Evolutionary conservation across 2,888 invertebrate genomes (phyloP), one percentile per base, ranked within the genome.

Genomic region (Drosophila subquinaria): DNA sequence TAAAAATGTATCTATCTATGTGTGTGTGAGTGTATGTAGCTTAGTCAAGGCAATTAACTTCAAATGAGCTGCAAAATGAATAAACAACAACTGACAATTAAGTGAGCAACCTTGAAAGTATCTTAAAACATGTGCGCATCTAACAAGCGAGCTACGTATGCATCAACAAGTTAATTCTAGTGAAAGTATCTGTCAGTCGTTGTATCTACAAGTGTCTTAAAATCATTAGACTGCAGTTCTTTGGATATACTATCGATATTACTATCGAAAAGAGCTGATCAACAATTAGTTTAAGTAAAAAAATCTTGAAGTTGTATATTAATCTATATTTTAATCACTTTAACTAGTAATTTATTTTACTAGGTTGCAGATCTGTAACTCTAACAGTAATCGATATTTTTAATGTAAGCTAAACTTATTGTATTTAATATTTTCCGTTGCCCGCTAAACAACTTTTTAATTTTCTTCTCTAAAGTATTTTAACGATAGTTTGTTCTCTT

Each of bases 41-140:
- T 17, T 20, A 60, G 48, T 59, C 40, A 81, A 70, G 47, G 66
- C 78, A 69, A 79, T 81, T 76, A 66, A 52, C 23, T 66, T 52
- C 52, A 61, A 71, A 82, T 72, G 74, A 56, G 59, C 67, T 57
- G 59, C 56, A 56, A 71, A 82, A 53, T 76, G 62, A 70, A 62
- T 70, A 51, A 75, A 55, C 48, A 64, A 55, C 17, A 45, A 67
- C 42, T 45, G 23, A 23, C 53, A 43, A 66, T 66, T 66, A 65
- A 57, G 36, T 69, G 36, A 6, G 33, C 35, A 66, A 38, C 38
- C 56, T 56, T 59, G 70, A 47, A 57, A 52, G 30, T 10, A 15
- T 62, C 62, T 62, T 45, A 36, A 62, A 11, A 17, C 30, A 33
- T 62, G 23, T 52, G 42, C 43, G 27, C 61, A 59, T 36, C 36